These are phyloP conservation scores for Thalassaphorura encarpata DNA, from an alignment of 1,140 invertebrate species.

Conservation along the genomic window DNA sequence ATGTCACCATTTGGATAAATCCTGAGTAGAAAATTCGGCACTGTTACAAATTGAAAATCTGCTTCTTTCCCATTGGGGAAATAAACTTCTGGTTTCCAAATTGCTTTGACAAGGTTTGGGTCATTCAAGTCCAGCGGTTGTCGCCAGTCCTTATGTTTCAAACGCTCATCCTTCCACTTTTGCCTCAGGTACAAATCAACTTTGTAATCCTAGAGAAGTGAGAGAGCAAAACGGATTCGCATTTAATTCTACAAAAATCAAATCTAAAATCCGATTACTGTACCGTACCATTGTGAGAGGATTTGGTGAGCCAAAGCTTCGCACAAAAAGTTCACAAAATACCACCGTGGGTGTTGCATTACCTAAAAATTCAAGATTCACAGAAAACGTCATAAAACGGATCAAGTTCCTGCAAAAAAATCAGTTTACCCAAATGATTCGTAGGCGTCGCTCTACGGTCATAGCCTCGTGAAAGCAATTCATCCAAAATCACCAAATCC, in stretches of 20 bases:
- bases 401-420: not conserved
- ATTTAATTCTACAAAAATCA: not conserved
- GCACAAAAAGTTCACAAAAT: slow-evolving; percentile 17
- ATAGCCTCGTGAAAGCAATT: not conserved
- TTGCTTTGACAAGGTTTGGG: slow-evolving; percentile 45
- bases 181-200: slow-evolving; percentile 44
- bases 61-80: slow-evolving; percentile 58
- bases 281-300: slow-evolving; percentile 27
- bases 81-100: slow-evolving; percentile 60
- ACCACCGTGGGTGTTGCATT: slow-evolving; percentile 16
- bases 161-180: slow-evolving; percentile 46
- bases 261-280: not conserved
- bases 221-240: not conserved
- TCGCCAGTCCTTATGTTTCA: slow-evolving; percentile 43
- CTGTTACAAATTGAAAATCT: slow-evolving; percentile 54
- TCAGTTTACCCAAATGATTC: not conserved
- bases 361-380: slow-evolving; percentile 11
- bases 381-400: not conserved
- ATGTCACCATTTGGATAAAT: slow-evolving; percentile 52
- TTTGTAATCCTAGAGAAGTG: slow-evolving; percentile 45
- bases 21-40: slow-evolving; percentile 56
- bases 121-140: slow-evolving; percentile 47
- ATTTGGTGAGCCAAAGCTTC: slow-evolving; percentile 18
- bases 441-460: not conserved
- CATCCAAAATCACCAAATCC: not conserved